Conservation (phyloP, 2,797 vertebrate species). For the Urophycis tenuis region DNA sequence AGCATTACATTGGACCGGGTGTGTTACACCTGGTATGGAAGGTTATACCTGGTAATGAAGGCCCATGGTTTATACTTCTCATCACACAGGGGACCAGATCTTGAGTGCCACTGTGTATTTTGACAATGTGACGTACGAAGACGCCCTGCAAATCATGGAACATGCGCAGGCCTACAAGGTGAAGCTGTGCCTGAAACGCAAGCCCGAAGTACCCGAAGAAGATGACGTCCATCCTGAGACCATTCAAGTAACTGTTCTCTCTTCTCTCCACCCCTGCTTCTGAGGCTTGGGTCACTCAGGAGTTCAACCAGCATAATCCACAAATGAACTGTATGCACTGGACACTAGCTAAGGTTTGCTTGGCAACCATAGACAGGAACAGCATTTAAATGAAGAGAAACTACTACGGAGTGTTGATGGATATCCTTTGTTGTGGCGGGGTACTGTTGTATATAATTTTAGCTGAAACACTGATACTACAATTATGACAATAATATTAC, state of each 20-base stretch:
- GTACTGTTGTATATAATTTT: neutral
- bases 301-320: neutral
- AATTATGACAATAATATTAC: neutral
- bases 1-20: neutral
- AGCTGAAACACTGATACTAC: neutral
- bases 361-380: neutral
- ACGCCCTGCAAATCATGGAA: conserved; percentile 91
- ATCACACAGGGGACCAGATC: conserved; percentile 83
- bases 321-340: neutral
- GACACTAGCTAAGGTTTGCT: neutral
- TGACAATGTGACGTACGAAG: conserved; percentile 89
- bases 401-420: neutral
- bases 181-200: conserved; percentile 86
- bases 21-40: neutral
- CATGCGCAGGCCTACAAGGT: conserved; percentile 89
- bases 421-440: neutral
- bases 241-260: conserved; percentile 57
- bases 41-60: neutral
- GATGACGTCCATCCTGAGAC: conserved; percentile 50
- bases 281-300: neutral
- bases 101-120: conserved; percentile 94
- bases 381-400: neutral
- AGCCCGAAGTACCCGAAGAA: conserved; percentile 64
- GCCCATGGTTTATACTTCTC: conserved; percentile 17
- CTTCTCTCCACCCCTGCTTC: conserved; percentile 2